phyloP scores from a whole-genome alignment of 2,113 vertebrate genomes.

The Diadophis punctatus region DNA sequence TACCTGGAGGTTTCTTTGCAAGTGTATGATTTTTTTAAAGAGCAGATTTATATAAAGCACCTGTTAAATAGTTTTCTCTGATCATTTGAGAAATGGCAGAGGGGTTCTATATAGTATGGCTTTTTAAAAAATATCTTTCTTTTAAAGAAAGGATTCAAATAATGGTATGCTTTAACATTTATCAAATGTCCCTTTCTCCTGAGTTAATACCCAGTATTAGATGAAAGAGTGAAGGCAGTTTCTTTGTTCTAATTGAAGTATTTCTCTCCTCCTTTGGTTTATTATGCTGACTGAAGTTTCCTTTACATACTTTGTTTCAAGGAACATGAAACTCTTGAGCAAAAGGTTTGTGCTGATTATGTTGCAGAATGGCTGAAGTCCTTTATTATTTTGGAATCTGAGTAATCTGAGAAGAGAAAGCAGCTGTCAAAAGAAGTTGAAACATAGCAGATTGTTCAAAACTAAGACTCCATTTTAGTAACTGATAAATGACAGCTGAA shows the following conservation, averaged over 20 bases:
- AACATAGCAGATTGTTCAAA: background rate
- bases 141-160: conserved; percentile 24
- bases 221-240: background rate
- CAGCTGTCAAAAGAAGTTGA: conserved; percentile 21
- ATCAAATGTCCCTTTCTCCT: conserved; percentile 6
- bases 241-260: conserved; percentile 53
- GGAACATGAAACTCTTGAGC: conserved; percentile 10
- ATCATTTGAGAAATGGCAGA: conserved; percentile 35
- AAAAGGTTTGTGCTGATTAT: conserved; percentile 4
- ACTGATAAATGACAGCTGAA: conserved; percentile 50
- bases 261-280: conserved; percentile 37
- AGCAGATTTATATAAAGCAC: conserved; percentile 13
- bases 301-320: conserved; percentile 18
- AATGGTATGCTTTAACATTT: background rate
- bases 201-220: conserved; percentile 3
- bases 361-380: conserved; percentile 22
- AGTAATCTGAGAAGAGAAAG: background rate
- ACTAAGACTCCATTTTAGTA: background rate
- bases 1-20: conserved; percentile 43
- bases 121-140: background rate
- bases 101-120: conserved; percentile 28
- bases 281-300: conserved; percentile 2
- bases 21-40: conserved; percentile 12
- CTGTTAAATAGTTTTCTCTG: conserved; percentile 19
- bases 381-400: conserved; percentile 32